Evolutionary conservation across 2,797 vertebrate species (phyloP).

Genomic region (Sarcophilus harrisii): DNA sequence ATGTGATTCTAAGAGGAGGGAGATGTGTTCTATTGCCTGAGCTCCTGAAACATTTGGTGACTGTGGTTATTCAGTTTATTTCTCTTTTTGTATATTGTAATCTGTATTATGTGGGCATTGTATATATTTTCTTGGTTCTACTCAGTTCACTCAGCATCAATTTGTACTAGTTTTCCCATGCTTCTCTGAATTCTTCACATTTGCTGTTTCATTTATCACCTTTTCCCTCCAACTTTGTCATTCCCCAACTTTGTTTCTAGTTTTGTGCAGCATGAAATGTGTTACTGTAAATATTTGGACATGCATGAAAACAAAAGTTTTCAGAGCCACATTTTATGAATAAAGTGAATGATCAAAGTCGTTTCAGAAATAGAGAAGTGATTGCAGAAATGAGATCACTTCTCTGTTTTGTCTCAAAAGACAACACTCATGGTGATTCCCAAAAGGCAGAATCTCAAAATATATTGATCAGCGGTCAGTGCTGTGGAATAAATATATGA

Average conservation of each 20-base stretch:
- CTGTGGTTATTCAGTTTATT: background rate
- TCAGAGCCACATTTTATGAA: background rate
- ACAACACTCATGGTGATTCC: background rate
- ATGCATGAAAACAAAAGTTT: background rate
- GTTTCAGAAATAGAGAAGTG: background rate
- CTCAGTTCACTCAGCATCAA: background rate
- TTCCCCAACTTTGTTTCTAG: background rate
- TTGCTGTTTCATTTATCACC: background rate
- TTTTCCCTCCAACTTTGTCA: background rate
- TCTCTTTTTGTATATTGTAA: background rate
- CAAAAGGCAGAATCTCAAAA: background rate
- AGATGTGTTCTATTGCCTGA: background rate
- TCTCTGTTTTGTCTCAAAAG: background rate
- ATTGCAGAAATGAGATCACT: background rate
- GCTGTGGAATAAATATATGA: background rate
- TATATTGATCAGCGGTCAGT: background rate
- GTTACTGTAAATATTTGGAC: background rate
- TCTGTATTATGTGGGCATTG: background rate
- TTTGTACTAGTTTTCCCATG: background rate
- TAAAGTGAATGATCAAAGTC: background rate
- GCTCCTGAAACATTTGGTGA: too few relatives aligned
- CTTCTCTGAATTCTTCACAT: background rate
- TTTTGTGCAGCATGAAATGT: background rate
- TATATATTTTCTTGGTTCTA: background rate
- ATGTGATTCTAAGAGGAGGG: background rate